These are phyloP conservation scores for Cololabis saira DNA, from an alignment of 2,113 vertebrate species.

Conservation along the genomic window DNA sequence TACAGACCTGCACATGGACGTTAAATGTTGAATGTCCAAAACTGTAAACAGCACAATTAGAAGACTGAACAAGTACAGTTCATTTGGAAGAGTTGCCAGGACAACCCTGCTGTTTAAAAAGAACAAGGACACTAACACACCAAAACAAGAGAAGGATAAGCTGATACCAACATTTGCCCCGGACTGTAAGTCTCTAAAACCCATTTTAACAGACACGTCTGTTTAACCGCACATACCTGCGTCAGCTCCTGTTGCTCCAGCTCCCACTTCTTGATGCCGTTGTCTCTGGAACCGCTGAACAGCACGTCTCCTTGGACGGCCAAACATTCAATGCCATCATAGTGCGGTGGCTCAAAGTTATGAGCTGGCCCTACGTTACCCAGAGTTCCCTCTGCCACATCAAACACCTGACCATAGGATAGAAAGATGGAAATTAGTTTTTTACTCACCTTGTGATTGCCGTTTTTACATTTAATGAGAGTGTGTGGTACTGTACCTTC, in stretches of 20 bases:
- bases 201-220: not conserved
- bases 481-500: constrained; percentile 89
- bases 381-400: constrained; percentile 85
- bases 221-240: constrained; percentile 82
- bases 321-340: constrained; percentile 95
- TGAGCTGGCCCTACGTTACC: constrained; percentile 93
- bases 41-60: too few species aligned
- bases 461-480: not conserved
- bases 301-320: constrained; percentile 90
- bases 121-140: too few species aligned
- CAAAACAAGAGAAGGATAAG: too few species aligned
- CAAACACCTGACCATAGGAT: constrained; percentile 86
- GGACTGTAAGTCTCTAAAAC: too few species aligned
- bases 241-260: constrained; percentile 93
- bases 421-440: not conserved
- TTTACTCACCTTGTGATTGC: not conserved
- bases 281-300: constrained; percentile 96
- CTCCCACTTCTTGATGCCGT: constrained; percentile 98
- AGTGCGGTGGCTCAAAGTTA: constrained; percentile 98
- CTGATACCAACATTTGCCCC: too few species aligned
- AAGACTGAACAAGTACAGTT: too few species aligned
- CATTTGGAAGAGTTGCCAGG: too few species aligned
- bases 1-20: too few species aligned
- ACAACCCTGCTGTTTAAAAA: too few species aligned
- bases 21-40: too few species aligned